These are phyloP conservation scores for Allygus modestus DNA, from an alignment of 2,888 invertebrate species.

Conservation along the genomic window DNA sequence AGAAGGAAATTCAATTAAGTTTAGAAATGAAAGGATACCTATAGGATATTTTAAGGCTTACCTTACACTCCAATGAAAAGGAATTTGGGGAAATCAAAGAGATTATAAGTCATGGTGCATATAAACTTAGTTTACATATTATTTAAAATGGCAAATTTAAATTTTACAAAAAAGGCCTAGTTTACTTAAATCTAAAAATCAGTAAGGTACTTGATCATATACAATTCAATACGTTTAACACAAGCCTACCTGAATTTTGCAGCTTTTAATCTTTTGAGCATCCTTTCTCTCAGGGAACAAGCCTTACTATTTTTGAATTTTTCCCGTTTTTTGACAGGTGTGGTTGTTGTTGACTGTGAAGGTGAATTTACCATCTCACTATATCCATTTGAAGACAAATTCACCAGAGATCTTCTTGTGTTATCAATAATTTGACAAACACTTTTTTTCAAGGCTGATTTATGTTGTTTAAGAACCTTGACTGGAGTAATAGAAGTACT, in stretches of 20 bases:
- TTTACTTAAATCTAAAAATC: constrained; percentile 72
- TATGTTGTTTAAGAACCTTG: neutral
- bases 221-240: neutral
- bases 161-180: no score
- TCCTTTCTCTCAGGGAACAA: constrained; percentile 77
- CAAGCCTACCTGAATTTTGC: constrained; percentile 76
- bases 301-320: constrained; percentile 66
- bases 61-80: no score
- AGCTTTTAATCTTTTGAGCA: constrained; percentile 84
- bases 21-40: no score
- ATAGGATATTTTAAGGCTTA: no score
- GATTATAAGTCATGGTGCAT: no score
- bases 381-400: neutral
- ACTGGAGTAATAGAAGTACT: constrained; percentile 5
- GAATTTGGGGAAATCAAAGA: no score
- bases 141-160: no score
- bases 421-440: neutral
- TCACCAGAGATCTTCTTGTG: neutral
- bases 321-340: constrained; percentile 34
- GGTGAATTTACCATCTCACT: constrained; percentile 21
- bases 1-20: no score
- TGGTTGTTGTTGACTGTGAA: neutral
- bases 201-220: constrained; percentile 35
- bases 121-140: no score
- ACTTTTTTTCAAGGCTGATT: neutral